phyloP scores from a whole-genome alignment of 1,140 invertebrate species.

The Heterodera schachtii region DNA sequence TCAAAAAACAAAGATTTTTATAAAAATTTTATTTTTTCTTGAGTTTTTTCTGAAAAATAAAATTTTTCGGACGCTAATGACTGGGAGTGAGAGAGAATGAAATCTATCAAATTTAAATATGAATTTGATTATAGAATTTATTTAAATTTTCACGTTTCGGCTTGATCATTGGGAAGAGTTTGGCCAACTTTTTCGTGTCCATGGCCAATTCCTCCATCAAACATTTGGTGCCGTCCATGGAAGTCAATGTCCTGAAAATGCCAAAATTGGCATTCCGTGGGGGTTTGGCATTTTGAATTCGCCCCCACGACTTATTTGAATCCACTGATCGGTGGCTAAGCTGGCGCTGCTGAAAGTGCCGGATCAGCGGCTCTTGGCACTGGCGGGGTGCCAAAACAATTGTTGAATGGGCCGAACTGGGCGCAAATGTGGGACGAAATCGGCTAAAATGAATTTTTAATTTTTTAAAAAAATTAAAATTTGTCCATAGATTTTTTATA shows the following conservation, averaged over 20 bases:
- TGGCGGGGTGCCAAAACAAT: background rate
- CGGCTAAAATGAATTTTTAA: background rate
- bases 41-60: too few species aligned
- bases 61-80: too few species aligned
- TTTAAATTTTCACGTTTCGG: constrained; percentile 13
- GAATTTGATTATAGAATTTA: background rate
- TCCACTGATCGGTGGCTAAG: constrained; percentile 1
- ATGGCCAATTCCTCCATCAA: constrained; percentile 22
- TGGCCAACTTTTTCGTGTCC: constrained; percentile 24
- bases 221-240: constrained; percentile 6
- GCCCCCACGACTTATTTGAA: background rate
- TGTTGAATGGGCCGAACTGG: background rate
- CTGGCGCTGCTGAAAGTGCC: constrained; percentile 20
- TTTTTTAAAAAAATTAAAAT: too few species aligned
- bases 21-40: too few species aligned
- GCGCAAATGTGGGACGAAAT: background rate
- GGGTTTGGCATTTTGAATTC: background rate
- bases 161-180: constrained; percentile 26
- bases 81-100: too few species aligned
- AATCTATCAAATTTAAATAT: background rate
- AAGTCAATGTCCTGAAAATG: background rate
- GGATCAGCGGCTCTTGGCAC: constrained; percentile 30
- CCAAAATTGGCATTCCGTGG: too few species aligned
- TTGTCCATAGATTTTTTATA: too few species aligned
- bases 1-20: too few species aligned